Evolutionary conservation across 2,113 vertebrate genomes (phyloP), one percentile per base, ranked within the genome.

Genomic region (Crypturellus undulatus): DNA sequence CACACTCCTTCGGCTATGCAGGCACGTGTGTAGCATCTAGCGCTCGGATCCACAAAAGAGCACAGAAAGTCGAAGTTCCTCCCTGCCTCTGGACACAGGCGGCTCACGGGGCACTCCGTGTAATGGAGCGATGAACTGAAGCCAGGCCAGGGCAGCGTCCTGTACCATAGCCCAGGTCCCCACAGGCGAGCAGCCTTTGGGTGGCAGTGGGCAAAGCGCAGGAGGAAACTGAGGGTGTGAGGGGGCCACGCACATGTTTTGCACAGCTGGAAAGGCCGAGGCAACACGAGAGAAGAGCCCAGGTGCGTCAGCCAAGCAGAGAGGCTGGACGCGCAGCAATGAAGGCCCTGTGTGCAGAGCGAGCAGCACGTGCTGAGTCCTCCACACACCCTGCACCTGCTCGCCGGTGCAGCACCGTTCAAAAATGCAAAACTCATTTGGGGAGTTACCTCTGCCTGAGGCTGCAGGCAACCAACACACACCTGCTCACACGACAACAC

Each of bases 1-100:
- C 7, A 0, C 28, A 19, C 77, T 62, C 51, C 36, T 40, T 36
- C 67, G 32, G 12, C 4, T 68, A 13, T 75, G 45, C 0, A 0
- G 43, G 7, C 5, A 63, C 8, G 68, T 6, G 28, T 18, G 6
- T 0, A 56, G 56, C 43, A 88, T 79, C 63, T 34, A 45, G 2
- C 78, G n/a, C 15, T 45, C 28, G 64, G 42, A 67, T 83, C 16
- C 42, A 78, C 36, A 36, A 54, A n/a, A 69, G 38, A 21, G 85
- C 79, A 73, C 6, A 85, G 79, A 84, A 65, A 38, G 5, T 19
- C 45, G n/a, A 32, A n/a, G 18, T 43, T 43, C 30, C 38, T 67
- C 54, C 49, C 72, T 84, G 30, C 28, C 82, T 34, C 43, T 36
- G 88, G 28, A 34, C 43, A 69, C 52, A 70, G 64, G 42, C 9